These are phyloP conservation scores for Kryptolebias marmoratus DNA, from an alignment of 2,113 vertebrate species.

Conservation along the genomic window DNA sequence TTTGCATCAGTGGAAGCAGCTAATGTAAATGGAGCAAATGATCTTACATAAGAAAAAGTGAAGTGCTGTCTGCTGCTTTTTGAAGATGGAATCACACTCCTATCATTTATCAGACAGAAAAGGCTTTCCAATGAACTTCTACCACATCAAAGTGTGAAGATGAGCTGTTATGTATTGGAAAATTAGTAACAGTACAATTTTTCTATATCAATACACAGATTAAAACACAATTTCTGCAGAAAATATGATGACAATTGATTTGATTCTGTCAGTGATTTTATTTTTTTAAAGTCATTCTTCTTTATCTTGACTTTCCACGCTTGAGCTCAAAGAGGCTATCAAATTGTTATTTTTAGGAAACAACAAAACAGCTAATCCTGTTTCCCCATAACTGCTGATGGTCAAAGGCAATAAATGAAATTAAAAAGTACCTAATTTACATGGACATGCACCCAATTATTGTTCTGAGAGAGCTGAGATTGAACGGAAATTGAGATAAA, in stretches of 20 bases:
- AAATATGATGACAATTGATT: background rate
- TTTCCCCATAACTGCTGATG: constrained; percentile 5
- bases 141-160: constrained; percentile 12
- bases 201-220: background rate
- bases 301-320: background rate
- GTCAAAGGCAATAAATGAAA: constrained; percentile 38
- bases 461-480: constrained; percentile 12
- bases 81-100: constrained; percentile 17
- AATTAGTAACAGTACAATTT: constrained; percentile 6
- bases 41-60: constrained; percentile 57
- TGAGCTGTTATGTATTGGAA: background rate
- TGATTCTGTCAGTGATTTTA: background rate
- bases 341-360: constrained; percentile 11
- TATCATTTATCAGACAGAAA: constrained; percentile 10
- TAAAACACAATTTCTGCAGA: background rate
- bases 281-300: no score
- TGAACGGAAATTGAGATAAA: constrained; percentile 38
- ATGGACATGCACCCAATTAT: constrained; percentile 34
- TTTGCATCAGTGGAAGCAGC: constrained; percentile 44
- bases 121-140: constrained; percentile 19
- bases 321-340: background rate
- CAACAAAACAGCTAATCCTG: constrained; percentile 10
- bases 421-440: constrained; percentile 37
- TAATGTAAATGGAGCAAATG: constrained; percentile 67
- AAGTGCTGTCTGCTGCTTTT: constrained; percentile 42